Evolutionary conservation across 2,113 vertebrate genomes (phyloP).

Genomic region (Epinephelus cyanopodus): DNA sequence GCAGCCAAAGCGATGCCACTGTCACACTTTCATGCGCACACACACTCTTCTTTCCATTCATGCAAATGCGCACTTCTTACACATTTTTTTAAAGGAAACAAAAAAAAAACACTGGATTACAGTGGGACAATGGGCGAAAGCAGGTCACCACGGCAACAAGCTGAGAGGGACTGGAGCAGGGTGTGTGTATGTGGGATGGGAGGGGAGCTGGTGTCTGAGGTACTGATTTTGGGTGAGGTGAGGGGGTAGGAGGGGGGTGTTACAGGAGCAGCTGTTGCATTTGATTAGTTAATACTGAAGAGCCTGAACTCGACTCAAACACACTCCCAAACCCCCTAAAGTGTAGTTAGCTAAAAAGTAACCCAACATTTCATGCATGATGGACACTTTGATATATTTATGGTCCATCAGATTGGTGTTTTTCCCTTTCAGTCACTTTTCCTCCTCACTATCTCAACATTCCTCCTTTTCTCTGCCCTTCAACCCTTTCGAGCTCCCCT

Average conservation of each 20-base stretch:
- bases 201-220: conserved; percentile 67
- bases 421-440: conserved; percentile 58
- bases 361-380: conserved; percentile 34
- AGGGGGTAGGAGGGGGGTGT: neutral
- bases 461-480: conserved; percentile 78
- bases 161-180: conserved; percentile 67
- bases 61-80: conserved; percentile 70
- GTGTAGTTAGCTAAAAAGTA: conserved; percentile 44
- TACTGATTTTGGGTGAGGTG: conserved; percentile 55
- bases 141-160: conserved; percentile 84
- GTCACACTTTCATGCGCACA: conserved; percentile 52
- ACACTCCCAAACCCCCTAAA: conserved; percentile 33
- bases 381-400: conserved; percentile 38
- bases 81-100: conserved; percentile 55
- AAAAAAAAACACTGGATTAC: conserved; percentile 70
- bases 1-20: conserved; percentile 39
- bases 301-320: conserved; percentile 40
- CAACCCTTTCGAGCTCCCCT: conserved; percentile 74
- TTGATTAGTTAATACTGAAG: conserved; percentile 76
- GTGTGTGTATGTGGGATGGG: conserved; percentile 65
- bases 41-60: conserved; percentile 66
- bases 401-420: conserved; percentile 52
- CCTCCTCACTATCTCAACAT: conserved; percentile 69
- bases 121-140: conserved; percentile 78
- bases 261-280: conserved; percentile 83